phyloP scores from a whole-genome alignment of 2,888 invertebrate genomes.

The Brachyptera risi region DNA sequence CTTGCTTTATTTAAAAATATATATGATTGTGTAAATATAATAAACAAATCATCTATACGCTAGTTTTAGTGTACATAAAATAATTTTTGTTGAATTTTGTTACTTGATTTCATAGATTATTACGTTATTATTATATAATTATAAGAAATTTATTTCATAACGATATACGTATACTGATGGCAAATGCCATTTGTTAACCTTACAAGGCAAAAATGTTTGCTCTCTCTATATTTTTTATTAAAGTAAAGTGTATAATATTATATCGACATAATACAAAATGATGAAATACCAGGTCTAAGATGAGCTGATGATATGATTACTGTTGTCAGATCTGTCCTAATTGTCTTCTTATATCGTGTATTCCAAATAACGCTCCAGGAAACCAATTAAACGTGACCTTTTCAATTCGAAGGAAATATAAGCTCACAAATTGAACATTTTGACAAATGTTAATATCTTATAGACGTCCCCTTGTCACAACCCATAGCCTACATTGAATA shows the following conservation, averaged over 20 bases:
- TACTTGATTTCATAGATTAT: conserved; percentile 6
- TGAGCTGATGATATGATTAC: no score
- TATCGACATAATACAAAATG: no score
- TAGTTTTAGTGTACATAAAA: conserved; percentile 16
- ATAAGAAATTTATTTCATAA: conserved; percentile 14
- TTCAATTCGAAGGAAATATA: neutral
- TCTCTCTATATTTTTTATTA: conserved; percentile 21
- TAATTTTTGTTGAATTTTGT: conserved; percentile 15
- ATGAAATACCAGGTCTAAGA: no score
- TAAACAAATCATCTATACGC: neutral
- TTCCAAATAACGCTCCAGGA: no score
- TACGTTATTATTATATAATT: neutral
- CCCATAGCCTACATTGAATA: conserved; percentile 7
- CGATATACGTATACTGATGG: conserved; percentile 18
- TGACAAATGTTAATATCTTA: neutral
- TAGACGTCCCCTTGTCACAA: conserved; percentile 18
- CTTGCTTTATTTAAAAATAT: conserved; percentile 10
- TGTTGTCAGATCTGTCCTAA: no score
- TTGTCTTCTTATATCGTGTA: no score
- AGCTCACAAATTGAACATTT: neutral
- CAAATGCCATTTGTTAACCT: conserved; percentile 1
- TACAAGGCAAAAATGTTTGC: conserved; percentile 14
- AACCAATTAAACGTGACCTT: no score
- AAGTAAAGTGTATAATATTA: neutral
- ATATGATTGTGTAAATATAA: neutral